Conservation (phyloP, 2,797 vertebrate genomes). For the Crocodylus rhombifer region DNA sequence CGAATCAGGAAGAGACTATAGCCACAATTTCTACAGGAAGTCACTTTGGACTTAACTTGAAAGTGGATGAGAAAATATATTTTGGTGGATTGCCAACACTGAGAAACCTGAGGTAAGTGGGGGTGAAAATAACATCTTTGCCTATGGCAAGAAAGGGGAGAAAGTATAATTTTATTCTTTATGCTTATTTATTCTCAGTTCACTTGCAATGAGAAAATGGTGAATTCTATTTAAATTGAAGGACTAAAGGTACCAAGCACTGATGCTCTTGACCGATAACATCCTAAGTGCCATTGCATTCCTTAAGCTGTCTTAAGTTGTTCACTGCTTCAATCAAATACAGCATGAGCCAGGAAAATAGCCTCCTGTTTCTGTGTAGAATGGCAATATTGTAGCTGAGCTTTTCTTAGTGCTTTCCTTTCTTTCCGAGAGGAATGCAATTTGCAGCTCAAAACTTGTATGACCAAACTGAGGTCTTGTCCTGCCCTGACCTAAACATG, state of each 20-base stretch:
- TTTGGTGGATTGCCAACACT: slow-evolving; percentile 94
- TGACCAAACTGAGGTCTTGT: not conserved
- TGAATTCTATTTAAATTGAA: not conserved
- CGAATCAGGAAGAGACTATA: slow-evolving; percentile 87
- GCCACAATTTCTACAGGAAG: slow-evolving; percentile 86
- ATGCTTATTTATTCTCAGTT: not conserved
- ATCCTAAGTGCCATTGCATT: not conserved
- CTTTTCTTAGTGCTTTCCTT: not conserved
- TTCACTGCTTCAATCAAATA: not conserved
- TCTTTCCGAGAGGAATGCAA: not conserved
- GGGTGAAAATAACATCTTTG: not conserved
- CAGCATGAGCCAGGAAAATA: not conserved
- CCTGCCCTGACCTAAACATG: not conserved
- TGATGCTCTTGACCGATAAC: not conserved
- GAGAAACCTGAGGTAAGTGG: slow-evolving; percentile 91
- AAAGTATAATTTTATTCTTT: not conserved
- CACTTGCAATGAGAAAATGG: not conserved
- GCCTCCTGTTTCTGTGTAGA: not conserved
- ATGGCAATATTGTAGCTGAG: not conserved
- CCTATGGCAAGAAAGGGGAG: not conserved
- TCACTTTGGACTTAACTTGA: slow-evolving; percentile 94
- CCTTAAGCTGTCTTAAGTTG: not conserved
- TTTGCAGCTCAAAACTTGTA: not conserved
- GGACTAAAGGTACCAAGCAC: not conserved
- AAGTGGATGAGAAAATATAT: slow-evolving; percentile 93